Conservation (phyloP, 1,140 invertebrate genomes). For the Zophobas atratus region DNA sequence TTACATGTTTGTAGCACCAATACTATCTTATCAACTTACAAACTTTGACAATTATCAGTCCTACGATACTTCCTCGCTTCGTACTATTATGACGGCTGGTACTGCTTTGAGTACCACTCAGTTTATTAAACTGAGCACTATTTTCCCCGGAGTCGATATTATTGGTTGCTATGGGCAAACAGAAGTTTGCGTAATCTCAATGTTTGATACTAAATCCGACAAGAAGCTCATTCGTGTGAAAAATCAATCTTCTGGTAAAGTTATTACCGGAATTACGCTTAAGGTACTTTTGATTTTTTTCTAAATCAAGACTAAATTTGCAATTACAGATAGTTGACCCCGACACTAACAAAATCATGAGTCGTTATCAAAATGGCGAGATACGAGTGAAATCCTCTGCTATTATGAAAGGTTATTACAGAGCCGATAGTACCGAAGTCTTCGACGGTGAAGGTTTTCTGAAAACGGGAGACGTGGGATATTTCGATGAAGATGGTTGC, state of each 20-base stretch:
- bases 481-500: slow-evolving; percentile 74
- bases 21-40: slow-evolving; percentile 6
- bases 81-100: not conserved
- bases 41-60: not conserved
- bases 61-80: slow-evolving; percentile 5
- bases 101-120: not conserved
- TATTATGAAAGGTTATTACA: slow-evolving; percentile 49
- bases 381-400: slow-evolving; percentile 49
- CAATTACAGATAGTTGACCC: slow-evolving; percentile 53
- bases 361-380: slow-evolving; percentile 55
- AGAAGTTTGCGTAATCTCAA: slow-evolving; percentile 10
- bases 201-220: slow-evolving; percentile 5
- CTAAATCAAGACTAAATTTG: not conserved
- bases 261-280: not conserved
- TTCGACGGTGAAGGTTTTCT: slow-evolving; percentile 80
- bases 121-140: slow-evolving; percentile 5
- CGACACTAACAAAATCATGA: slow-evolving; percentile 49
- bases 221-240: not conserved
- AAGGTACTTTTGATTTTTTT: slow-evolving; percentile 4
- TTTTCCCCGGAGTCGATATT: slow-evolving; percentile 1
- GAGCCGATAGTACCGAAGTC: slow-evolving; percentile 66
- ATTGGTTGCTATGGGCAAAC: slow-evolving; percentile 2
- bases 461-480: slow-evolving; percentile 82
- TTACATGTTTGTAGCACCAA: slow-evolving; percentile 4
- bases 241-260: slow-evolving; percentile 21